phyloP scores from a whole-genome alignment of 2,888 invertebrate genomes.

The Hirtodrosophila histrioides region DNA sequence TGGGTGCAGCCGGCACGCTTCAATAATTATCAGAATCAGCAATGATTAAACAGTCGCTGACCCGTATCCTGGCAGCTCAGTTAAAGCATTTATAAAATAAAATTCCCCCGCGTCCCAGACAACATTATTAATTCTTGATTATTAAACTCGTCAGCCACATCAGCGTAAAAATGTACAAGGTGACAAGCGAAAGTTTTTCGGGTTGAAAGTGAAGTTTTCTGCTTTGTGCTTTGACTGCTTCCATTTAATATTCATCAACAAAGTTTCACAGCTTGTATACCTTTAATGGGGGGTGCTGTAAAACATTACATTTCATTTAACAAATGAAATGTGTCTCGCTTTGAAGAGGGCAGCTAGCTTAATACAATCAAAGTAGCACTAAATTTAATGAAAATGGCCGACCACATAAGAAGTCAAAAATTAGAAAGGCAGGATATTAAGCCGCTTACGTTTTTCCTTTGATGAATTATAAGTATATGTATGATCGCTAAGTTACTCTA shows the following conservation, averaged over 20 bases:
- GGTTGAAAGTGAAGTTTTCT: background rate
- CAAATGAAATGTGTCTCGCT: no score
- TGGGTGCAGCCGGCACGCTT: constrained; percentile 6
- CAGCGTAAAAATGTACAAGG: constrained; percentile 13
- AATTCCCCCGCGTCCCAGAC: constrained; percentile 31
- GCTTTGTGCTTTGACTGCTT: constrained; percentile 5
- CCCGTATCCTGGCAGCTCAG: background rate
- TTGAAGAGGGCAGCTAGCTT: no score
- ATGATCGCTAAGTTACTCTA: no score
- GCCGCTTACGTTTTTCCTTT: no score
- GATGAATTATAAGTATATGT: no score
- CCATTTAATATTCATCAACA: constrained; percentile 34
- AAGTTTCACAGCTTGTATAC: background rate
- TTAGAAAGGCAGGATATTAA: no score
- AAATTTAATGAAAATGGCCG: no score
- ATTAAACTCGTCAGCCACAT: constrained; percentile 33
- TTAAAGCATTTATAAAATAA: constrained; percentile 38
- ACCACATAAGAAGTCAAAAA: no score
- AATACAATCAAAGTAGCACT: no score
- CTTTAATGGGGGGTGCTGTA: background rate
- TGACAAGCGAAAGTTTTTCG: constrained; percentile 10
- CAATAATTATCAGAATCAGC: constrained; percentile 30
- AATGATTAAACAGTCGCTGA: constrained; percentile 24
- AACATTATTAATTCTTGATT: constrained; percentile 55
- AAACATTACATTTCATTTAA: no score